These are phyloP conservation scores for Indri indri DNA, from an alignment of 2,113 vertebrate species.

Conservation along the genomic window DNA sequence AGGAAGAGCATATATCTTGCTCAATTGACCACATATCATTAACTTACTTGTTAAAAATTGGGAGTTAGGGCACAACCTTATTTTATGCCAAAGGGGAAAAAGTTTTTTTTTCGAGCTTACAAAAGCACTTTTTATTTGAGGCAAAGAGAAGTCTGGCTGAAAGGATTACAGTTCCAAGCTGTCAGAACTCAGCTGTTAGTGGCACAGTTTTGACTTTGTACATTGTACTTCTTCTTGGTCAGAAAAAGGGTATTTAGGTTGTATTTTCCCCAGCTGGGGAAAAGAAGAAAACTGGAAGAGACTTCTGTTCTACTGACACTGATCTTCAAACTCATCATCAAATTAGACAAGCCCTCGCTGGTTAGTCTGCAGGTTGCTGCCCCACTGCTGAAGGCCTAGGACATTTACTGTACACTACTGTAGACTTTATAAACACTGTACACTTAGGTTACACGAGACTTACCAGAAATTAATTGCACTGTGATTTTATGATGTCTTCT, in stretches of 20 bases:
- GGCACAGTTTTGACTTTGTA: background rate
- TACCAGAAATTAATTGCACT: background rate
- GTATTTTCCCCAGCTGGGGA: background rate
- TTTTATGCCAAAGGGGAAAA: background rate
- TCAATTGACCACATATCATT: background rate
- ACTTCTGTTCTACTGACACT: background rate
- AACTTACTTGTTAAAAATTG: background rate
- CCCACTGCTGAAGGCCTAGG: background rate
- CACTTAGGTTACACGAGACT: background rate
- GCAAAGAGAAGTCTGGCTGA: slow-evolving; percentile 16
- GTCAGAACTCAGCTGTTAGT: background rate
- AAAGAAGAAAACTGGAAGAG: background rate
- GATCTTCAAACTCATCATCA: background rate
- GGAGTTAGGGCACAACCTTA: background rate
- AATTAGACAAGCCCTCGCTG: background rate
- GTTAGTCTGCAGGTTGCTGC: background rate
- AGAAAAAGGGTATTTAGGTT: background rate
- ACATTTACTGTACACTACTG: background rate
- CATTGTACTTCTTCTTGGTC: slow-evolving; percentile 22
- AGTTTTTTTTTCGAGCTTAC: background rate
- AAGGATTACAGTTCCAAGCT: background rate
- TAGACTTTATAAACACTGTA: background rate
- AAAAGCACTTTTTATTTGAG: slow-evolving; percentile 70
- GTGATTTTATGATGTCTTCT: background rate
- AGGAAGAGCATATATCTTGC: background rate